A percentile compares a stretch with the other conserved stretches of the same genome.
phyloP scores from a whole-genome alignment of 2,888 invertebrate genomes.

The Ornithoptera priamus region DNA sequence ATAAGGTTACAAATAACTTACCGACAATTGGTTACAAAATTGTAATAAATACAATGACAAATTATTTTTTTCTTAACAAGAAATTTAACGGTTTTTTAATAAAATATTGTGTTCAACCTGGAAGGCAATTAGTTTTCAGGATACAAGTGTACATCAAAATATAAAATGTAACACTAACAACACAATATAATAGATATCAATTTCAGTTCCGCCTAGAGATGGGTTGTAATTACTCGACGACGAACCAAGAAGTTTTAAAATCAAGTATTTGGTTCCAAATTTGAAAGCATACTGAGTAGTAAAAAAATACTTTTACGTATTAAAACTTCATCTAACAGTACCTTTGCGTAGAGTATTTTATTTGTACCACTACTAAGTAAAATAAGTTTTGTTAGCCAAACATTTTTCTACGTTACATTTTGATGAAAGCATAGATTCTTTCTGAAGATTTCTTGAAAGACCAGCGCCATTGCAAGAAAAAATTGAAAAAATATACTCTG shows the following conservation, averaged over 20 bases:
- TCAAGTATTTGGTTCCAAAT: too few relatives aligned
- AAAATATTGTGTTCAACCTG: not conserved
- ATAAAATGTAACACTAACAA: conserved; percentile 15
- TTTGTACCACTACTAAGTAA: not conserved
- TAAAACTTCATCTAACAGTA: not conserved
- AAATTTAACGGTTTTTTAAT: not conserved
- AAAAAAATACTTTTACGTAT: not conserved
- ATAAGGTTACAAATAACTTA: conserved; percentile 16
- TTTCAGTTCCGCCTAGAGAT: not conserved
- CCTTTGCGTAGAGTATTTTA: not conserved
- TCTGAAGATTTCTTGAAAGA: too few relatives aligned
- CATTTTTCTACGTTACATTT: too few relatives aligned
- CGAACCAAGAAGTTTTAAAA: too few relatives aligned
- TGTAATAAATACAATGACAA: not conserved
- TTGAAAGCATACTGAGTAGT: too few relatives aligned
- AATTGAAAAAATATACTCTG: too few relatives aligned
- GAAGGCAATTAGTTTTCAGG: not conserved
- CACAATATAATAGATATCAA: not conserved
- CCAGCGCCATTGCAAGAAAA: too few relatives aligned
- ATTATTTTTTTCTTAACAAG: not conserved
- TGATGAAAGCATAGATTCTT: too few relatives aligned
- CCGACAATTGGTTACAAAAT: not conserved
- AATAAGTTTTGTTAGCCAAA: too few relatives aligned
- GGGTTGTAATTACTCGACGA: not conserved
- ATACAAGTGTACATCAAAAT: conserved; percentile 16